Evolutionary conservation across 2,797 vertebrate species (phyloP), one percentile per base, ranked within the genome.

Genomic region (Falco columbarius): DNA sequence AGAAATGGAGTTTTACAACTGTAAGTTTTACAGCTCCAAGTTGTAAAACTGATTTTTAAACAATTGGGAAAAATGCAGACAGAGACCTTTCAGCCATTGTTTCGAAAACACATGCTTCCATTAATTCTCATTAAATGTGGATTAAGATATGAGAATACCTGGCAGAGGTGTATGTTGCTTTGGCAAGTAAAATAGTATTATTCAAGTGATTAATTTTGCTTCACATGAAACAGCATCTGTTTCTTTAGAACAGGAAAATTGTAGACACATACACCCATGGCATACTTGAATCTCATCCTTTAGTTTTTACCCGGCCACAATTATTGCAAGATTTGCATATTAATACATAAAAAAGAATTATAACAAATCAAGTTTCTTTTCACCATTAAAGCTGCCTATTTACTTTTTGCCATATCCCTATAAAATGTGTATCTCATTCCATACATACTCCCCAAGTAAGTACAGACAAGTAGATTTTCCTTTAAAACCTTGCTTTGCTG

Each of bases 41-140:
- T 73, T 87, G 71, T 87, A 92, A 95, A 93, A 92, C 70, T 94
- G 55, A 90, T 38, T 93, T 96, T 94, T 94, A 90, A 95, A 92
- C 80, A 75, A 89, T 91, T 89, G 72, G 40, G 89, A 87, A 97
- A 96, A 93, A 93, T 79, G 76, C 67, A 89, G 38, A 76, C 67
- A 89, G 38, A 76, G 74, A 89, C 77, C 38, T 83, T 76, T 89
- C 49, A 71, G 36, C 68, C 55, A 92, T 80, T 87, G 63, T 89
- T 95, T 92, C 0, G 0, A 92, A 94, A 95, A 82, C 32, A 79
- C 3, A 9, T 68, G 40, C 63, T 96, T 91, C 61, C 74, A 67
- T 94, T 93, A 82, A 89, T 94, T 93, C 84, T 95, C 81, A 82
- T 93, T 95, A 87, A 95, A 87, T 86, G 51, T 58, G 80, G 59